phyloP scores from a whole-genome alignment of 2,888 invertebrate species.

The Callosobruchus maculatus region DNA sequence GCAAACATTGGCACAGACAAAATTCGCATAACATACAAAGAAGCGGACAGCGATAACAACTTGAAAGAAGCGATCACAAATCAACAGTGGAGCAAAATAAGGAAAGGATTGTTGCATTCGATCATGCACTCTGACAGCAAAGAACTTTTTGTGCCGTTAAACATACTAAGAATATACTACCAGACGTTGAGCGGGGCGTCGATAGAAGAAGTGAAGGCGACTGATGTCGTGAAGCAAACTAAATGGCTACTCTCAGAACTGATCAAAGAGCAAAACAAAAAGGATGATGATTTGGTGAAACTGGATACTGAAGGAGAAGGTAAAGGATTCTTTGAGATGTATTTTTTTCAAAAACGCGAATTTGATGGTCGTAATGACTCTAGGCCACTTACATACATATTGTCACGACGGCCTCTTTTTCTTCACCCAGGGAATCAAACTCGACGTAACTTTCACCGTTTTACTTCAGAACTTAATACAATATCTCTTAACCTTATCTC shows the following conservation, averaged over 20 bases:
- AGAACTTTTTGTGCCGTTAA: slow-evolving; percentile 42
- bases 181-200: slow-evolving; percentile 40
- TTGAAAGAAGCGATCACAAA: slow-evolving; percentile 25
- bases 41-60: slow-evolving; percentile 21
- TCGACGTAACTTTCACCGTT: too few relatives aligned
- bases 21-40: slow-evolving; percentile 39
- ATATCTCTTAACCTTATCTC: too few relatives aligned
- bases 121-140: slow-evolving; percentile 40
- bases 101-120: slow-evolving; percentile 41
- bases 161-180: slow-evolving; percentile 44
- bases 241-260: slow-evolving; percentile 44
- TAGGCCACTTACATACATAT: too few relatives aligned
- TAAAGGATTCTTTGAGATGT: too few relatives aligned
- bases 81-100: slow-evolving; percentile 43
- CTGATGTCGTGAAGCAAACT: slow-evolving; percentile 40
- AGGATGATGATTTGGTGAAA: slow-evolving; percentile 38
- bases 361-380: too few relatives aligned
- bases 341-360: too few relatives aligned
- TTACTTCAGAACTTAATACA: too few relatives aligned
- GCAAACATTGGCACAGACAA: slow-evolving; percentile 43
- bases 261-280: slow-evolving; percentile 37
- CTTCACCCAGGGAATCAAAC: too few relatives aligned
- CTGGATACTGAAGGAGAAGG: slow-evolving; percentile 18
- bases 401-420: too few relatives aligned
- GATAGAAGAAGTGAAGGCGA: slow-evolving; percentile 31